Base-by-base conservation (phyloP, 2,888 invertebrate species). In the Philonicus albiceps region DNA sequence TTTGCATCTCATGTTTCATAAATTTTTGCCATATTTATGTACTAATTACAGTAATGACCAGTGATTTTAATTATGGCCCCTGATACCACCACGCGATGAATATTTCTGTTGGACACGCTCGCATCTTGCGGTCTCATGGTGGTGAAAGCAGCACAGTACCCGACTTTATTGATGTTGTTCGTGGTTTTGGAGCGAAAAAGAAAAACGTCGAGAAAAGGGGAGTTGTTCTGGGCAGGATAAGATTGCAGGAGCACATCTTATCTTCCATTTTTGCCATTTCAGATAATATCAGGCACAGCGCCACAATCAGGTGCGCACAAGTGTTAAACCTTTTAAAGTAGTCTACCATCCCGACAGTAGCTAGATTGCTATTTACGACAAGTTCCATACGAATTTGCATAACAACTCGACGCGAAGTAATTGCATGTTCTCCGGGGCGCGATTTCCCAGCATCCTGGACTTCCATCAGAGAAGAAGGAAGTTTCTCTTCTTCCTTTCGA, bases 1-100 rank as follows among this genome's bases (percentile, higher is more conserved):
- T 81, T 81, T 81, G 81, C 81, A 81, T 81, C 55, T 81, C 81
- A 81, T 81, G 81, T 81, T 81, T 53, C 81, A 81, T 81, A 81
- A 81, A 81, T 81, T 81, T 81, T 34, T 81, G 55, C 81, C 55
- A 81, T 81, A 81, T 81, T 81, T 81, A 81, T 81, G 64, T 81
- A 64, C 81, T 81, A 81, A 81, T 81, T 81, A 81, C 81, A 34
- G 81, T 81, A 81, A 81, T 81, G 81, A 30, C 81, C 81, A 64
- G 34, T 81, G 81, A 81, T 81, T 81, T 81, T 81, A 81, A 81
- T 81, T 81, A 81, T 81, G 81, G 55, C 8, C 16, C 49, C n/a
- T 81, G 81, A 64, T 81, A 81, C 81, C 81, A 64, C 81, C 81
- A 81, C 81, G 81, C 81, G 55, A 81, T 81, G 81, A 43, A 53